phyloP scores from a whole-genome alignment of 2,888 invertebrate species.

The Empis livida region DNA sequence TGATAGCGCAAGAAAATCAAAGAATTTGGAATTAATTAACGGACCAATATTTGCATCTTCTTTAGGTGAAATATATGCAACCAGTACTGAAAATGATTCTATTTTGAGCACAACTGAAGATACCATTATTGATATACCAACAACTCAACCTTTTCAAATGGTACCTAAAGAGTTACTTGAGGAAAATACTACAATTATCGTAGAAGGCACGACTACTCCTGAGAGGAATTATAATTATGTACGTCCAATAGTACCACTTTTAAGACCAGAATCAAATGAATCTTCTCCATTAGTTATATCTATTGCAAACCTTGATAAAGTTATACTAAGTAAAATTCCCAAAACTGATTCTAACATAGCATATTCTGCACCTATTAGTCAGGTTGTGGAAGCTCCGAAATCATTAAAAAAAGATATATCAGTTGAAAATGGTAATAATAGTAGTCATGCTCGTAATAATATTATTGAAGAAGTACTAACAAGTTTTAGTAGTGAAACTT shows the following conservation, averaged over 20 bases:
- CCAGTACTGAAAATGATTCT: background rate
- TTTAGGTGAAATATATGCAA: constrained; percentile 21
- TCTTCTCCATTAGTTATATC: constrained; percentile 36
- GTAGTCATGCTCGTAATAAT: constrained; percentile 14
- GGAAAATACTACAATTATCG: constrained; percentile 8
- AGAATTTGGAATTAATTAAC: constrained; percentile 19
- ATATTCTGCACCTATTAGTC: constrained; percentile 24
- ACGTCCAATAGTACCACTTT: constrained; percentile 31
- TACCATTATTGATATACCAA: background rate
- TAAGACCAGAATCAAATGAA: constrained; percentile 35
- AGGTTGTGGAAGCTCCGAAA: constrained; percentile 23
- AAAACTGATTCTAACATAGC: constrained; percentile 23
- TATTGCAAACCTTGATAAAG: constrained; percentile 35
- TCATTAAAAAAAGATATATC: background rate
- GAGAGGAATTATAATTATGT: constrained; percentile 21
- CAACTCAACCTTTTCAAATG: background rate
- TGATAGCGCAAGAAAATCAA: constrained; percentile 38
- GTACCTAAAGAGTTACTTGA: background rate
- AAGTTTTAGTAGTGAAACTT: constrained; percentile 29
- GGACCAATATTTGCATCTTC: constrained; percentile 37
- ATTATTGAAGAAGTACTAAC: constrained; percentile 12
- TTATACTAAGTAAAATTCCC: constrained; percentile 32
- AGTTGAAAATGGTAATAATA: background rate
- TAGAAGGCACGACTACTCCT: background rate
- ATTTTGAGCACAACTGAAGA: background rate